phyloP scores from a whole-genome alignment of 2,888 invertebrate genomes.

The Pristionchus arcanus region DNA sequence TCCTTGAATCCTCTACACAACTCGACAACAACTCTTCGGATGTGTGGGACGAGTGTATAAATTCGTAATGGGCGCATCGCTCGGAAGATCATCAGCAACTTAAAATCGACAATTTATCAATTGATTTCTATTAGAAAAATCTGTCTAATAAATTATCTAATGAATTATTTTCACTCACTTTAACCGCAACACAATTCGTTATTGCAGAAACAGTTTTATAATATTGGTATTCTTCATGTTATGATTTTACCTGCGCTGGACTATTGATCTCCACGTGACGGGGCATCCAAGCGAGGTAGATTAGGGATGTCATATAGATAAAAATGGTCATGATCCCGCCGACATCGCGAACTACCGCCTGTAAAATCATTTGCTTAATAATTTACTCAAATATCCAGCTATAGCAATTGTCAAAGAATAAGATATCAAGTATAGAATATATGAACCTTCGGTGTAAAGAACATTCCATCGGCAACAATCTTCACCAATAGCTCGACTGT shows the following conservation, averaged over 20 bases:
- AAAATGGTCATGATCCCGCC: slow-evolving; percentile 98
- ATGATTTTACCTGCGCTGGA: slow-evolving; percentile 86
- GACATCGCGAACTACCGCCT: slow-evolving; percentile 93
- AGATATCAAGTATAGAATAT: no score
- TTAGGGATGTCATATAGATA: slow-evolving; percentile 86
- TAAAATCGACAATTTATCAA: background rate
- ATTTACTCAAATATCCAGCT: no score
- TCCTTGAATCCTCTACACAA: slow-evolving; percentile 98
- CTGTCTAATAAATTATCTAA: no score
- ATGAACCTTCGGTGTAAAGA: slow-evolving; percentile 95
- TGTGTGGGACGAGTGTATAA: slow-evolving; percentile 94
- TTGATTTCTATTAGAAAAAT: no score
- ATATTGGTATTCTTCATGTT: background rate
- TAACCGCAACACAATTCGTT: no score
- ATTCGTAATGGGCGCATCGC: slow-evolving; percentile 96
- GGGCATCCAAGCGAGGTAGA: slow-evolving; percentile 97
- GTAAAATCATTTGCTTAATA: background rate
- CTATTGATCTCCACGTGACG: slow-evolving; percentile 92
- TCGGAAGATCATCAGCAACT: slow-evolving; percentile 90
- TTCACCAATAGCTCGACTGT: slow-evolving; percentile 95
- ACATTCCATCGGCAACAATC: slow-evolving; percentile 95
- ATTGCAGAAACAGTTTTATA: no score
- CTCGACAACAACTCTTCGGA: slow-evolving; percentile 99
- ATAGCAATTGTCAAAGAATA: background rate
- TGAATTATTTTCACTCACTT: no score